phyloP scores from a whole-genome alignment of 2,888 invertebrate genomes.

The Tolmerus cingulatus region DNA sequence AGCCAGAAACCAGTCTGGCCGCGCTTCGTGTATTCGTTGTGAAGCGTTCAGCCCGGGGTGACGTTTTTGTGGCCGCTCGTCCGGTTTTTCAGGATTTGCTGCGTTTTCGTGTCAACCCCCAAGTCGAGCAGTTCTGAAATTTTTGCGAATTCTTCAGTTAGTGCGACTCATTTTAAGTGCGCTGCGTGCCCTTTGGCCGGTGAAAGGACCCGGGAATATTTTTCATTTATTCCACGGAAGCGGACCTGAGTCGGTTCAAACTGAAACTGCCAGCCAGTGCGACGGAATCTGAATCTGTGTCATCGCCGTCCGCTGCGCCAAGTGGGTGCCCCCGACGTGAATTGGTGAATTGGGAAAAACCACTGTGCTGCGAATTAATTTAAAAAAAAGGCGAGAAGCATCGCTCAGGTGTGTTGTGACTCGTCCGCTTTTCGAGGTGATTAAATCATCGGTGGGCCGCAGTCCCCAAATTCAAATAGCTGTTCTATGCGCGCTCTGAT shows the following conservation, averaged over 20 bases:
- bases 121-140: background rate
- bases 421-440: background rate
- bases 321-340: background rate
- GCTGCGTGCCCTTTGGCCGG: background rate
- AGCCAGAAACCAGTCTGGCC: constrained; percentile 5
- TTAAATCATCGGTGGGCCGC: background rate
- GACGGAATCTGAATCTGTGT: constrained; percentile 24
- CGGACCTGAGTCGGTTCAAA: background rate
- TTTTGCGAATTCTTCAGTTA: background rate
- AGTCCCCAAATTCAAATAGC: background rate
- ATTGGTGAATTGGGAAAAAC: background rate
- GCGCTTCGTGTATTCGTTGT: constrained; percentile 15
- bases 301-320: background rate
- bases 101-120: background rate
- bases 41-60: background rate
- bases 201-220: background rate
- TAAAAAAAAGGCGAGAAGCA: background rate
- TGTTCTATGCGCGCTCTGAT: background rate
- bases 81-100: background rate
- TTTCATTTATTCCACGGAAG: background rate
- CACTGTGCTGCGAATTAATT: background rate
- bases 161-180: background rate
- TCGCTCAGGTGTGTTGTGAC: background rate
- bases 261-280: constrained; percentile 11
- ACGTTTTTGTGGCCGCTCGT: background rate